Evolutionary conservation across 2,797 vertebrate genomes (phyloP).

Genomic region (Arctocebus calabarensis): DNA sequence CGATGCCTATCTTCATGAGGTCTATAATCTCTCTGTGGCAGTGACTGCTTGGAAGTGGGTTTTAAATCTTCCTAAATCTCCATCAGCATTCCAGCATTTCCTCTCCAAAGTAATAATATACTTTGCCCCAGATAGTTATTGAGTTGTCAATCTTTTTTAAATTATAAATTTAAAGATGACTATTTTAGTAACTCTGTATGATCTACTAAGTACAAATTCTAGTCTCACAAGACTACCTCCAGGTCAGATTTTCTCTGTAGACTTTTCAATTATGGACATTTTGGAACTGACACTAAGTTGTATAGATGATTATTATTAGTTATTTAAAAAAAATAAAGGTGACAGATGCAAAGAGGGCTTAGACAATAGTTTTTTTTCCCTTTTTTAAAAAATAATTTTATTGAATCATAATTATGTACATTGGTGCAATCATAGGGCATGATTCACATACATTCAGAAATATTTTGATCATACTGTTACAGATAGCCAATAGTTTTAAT

Average conservation of each 20-base stretch:
- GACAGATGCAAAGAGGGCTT: background rate
- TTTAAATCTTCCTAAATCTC: background rate
- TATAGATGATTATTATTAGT: background rate
- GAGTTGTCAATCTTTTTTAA: background rate
- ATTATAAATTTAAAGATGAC: background rate
- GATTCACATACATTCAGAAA: too few relatives aligned
- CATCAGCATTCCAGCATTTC: background rate
- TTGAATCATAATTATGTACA: too few relatives aligned
- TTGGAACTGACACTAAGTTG: background rate
- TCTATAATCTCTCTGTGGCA: background rate
- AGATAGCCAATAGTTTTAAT: background rate
- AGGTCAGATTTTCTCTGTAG: background rate
- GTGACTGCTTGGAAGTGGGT: background rate
- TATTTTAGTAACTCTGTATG: background rate
- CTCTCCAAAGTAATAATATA: background rate
- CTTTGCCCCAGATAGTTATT: background rate
- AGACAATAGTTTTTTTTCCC: too few relatives aligned
- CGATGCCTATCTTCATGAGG: rapidly evolving
- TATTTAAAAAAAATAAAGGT: background rate
- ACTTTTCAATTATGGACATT: background rate
- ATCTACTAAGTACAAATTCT: background rate
- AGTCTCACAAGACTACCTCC: background rate
- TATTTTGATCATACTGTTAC: too few relatives aligned
- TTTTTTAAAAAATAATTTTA: too few relatives aligned
- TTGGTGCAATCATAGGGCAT: too few relatives aligned